phyloP scores from a whole-genome alignment of 2,113 vertebrate species.

The Rhinoderma darwinii region DNA sequence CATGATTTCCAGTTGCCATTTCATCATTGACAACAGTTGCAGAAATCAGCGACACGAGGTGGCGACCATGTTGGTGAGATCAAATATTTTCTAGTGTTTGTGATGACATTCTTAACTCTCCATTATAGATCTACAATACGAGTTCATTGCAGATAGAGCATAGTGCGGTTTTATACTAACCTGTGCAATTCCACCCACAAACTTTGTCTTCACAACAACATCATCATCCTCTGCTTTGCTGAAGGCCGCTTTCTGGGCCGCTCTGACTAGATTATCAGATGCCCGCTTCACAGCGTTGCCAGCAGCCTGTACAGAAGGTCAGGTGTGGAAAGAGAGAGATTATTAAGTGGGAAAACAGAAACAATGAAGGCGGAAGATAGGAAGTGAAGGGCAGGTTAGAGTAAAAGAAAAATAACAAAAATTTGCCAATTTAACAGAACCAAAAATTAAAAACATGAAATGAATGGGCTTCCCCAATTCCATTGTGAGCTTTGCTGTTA shows the following conservation, averaged over 20 bases:
- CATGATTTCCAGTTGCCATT: no score
- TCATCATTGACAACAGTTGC: no score
- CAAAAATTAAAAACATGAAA: background rate
- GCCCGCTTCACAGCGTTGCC: conserved; percentile 98
- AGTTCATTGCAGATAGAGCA: background rate
- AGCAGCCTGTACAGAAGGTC: conserved; percentile 77
- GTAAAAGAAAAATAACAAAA: background rate
- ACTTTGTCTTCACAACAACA: conserved; percentile 96
- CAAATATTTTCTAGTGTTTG: no score
- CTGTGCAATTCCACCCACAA: conserved; percentile 98
- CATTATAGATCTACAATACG: background rate
- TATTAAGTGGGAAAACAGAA: background rate
- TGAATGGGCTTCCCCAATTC: conserved; percentile 46
- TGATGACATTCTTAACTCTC: background rate
- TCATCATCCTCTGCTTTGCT: conserved; percentile 92
- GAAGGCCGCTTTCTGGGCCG: conserved; percentile 96
- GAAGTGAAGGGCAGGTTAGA: conserved; percentile 15
- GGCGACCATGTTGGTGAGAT: no score
- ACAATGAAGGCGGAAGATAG: no score
- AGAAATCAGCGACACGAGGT: no score
- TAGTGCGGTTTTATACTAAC: conserved; percentile 70
- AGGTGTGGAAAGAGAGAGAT: conserved; percentile 23
- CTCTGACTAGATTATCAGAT: conserved; percentile 96
- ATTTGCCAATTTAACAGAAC: background rate
- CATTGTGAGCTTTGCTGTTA: conserved; percentile 54